Evolutionary conservation across 2,888 invertebrate species (phyloP).

Genomic region (Heteromyza rotundicornis): DNA sequence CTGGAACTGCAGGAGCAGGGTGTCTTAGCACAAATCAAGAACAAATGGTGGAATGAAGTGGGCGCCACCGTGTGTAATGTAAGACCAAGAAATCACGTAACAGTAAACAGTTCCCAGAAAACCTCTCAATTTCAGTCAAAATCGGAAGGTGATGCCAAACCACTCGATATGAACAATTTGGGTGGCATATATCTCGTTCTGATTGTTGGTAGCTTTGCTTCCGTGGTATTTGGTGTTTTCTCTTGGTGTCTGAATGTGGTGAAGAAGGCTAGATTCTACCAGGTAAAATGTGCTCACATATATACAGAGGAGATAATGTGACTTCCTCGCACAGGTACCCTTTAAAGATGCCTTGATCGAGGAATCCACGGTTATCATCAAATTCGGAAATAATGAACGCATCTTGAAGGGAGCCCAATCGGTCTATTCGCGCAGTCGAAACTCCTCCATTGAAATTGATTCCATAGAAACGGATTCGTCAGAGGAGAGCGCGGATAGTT

Average conservation of each 20-base stretch:
- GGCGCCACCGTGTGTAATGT: constrained; percentile 76
- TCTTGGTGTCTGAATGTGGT: constrained; percentile 52
- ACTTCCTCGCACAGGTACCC: constrained; percentile 64
- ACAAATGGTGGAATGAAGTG: constrained; percentile 90
- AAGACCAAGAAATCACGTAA: constrained; percentile 46
- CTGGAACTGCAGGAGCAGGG: constrained; percentile 86
- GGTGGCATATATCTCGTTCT: constrained; percentile 71
- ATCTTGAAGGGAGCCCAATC: constrained; percentile 67
- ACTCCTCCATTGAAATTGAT: constrained; percentile 56
- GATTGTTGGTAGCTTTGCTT: constrained; percentile 61
- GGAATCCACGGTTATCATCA: constrained; percentile 75
- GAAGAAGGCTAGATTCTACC: constrained; percentile 48
- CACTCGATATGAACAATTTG: constrained; percentile 69
- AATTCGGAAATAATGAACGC: constrained; percentile 74
- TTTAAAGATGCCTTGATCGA: constrained; percentile 71
- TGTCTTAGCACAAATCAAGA: constrained; percentile 75
- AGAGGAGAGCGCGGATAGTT: constrained; percentile 31
- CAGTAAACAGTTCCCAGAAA: background rate
- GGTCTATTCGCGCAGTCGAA: constrained; percentile 55
- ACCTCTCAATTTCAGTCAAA: background rate
- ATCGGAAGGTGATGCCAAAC: constrained; percentile 50
- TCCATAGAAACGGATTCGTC: constrained; percentile 56
- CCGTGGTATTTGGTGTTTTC: constrained; percentile 49
- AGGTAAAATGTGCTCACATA: constrained; percentile 42
- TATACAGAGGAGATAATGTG: background rate